Evolutionary conservation across 2,888 invertebrate genomes (phyloP), one percentile per base, ranked within the genome.

Genomic region (Phlogophora meticulosa): DNA sequence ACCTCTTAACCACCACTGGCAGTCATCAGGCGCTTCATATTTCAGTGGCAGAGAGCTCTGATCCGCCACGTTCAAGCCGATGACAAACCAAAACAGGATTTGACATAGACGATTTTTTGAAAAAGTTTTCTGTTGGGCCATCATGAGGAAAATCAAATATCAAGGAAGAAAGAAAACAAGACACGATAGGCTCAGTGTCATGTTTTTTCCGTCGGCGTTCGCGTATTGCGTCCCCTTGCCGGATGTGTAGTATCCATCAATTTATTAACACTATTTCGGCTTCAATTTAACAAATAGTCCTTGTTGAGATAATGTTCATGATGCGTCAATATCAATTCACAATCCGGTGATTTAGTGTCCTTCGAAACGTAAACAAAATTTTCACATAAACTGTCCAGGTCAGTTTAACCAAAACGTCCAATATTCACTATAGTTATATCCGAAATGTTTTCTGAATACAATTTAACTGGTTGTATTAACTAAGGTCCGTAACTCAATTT

Each of bases 11-110:
- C 97, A 97, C 97, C 97, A 97, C 88, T 97, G 97, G 87, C 98
- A 98, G 91, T 98, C 98, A 89, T 98, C 98, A 66, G 98, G 98
- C 76, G 98, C 97, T 92, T 98, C 98, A 92, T 98, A 98, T 83
- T 95, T 94, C 73, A 95, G 86, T 60, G 95, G 95, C 72, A 95
- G 83, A 59, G 95, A 94, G 82, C 95, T 95, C 82, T 95, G 95
- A 86, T 95, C 94, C 52, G 95, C 94, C 61, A 95, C 92, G 80
- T 93, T 93, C 32, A 95, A 85, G 78, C 94, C 94, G 60, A 95
- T 85, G 61, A 94, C 81, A 79, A 95, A 91, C 93, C 93, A 94
- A 90, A 95, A 90, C 78, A 94, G 79, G 73, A 95, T 91, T 87
- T 93, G 93, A 83, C 88, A 88, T 83, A 93, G 84, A 85, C 88